Evolutionary conservation across 2,888 invertebrate species (phyloP).

Genomic region (Agriopis aurantiaria): DNA sequence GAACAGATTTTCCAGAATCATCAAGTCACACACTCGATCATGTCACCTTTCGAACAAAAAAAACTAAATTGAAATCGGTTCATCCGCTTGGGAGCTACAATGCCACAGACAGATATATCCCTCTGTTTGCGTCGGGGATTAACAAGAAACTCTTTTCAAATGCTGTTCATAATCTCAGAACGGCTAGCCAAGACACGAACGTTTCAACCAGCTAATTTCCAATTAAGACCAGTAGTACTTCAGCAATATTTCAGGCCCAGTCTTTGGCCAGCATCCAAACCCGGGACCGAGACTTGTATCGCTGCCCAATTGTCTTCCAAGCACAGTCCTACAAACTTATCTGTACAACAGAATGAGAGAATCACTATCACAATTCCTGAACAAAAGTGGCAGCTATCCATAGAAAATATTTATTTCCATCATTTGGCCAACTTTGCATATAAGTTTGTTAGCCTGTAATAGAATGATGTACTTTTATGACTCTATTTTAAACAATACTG

Average conservation of each 20-base stretch:
- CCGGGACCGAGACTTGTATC: constrained; percentile 9
- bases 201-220: constrained; percentile 18
- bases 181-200: constrained; percentile 9
- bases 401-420: not conserved
- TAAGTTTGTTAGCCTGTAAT: not conserved
- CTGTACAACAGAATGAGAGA: not conserved
- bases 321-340: not conserved
- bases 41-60: no score
- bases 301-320: constrained; percentile 23
- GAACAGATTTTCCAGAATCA: no score
- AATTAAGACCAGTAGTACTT: constrained; percentile 9
- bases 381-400: not conserved
- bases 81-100: no score
- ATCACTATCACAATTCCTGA: not conserved
- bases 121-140: no score
- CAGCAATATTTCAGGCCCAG: constrained; percentile 19
- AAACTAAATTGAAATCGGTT: no score
- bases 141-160: no score
- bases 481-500: constrained; percentile 10
- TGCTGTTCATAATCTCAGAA: no score
- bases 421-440: not conserved
- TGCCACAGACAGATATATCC: no score
- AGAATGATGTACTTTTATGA: constrained; percentile 6
- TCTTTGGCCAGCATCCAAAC: constrained; percentile 25
- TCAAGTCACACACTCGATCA: no score